phyloP scores from a whole-genome alignment of 2,888 invertebrate species.

The Drosophila ustulata region DNA sequence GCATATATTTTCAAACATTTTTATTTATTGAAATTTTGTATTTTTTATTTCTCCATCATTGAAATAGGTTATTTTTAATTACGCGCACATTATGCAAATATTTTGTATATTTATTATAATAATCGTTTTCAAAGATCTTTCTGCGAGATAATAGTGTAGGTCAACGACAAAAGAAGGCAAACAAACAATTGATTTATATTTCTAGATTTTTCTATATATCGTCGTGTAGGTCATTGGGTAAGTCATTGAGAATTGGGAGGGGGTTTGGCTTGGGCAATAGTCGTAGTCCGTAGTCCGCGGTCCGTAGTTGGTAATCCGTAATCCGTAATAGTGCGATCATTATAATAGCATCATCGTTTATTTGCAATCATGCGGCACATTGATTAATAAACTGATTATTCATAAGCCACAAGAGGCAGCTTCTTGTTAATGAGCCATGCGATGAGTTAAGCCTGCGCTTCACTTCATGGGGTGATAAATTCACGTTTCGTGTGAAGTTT shows the following conservation, averaged over 20 bases:
- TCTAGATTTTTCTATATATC: neutral
- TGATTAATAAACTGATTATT: slow-evolving; percentile 79
- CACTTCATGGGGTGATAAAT: slow-evolving; percentile 55
- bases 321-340: slow-evolving; percentile 74
- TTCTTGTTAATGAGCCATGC: slow-evolving; percentile 77
- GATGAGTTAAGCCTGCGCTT: slow-evolving; percentile 59
- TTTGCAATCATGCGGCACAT: slow-evolving; percentile 73
- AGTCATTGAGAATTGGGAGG: neutral
- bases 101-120: neutral
- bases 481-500: slow-evolving; percentile 75
- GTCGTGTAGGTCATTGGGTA: slow-evolving; percentile 23
- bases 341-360: slow-evolving; percentile 77
- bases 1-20: too few relatives aligned
- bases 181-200: neutral
- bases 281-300: neutral
- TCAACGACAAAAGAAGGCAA: neutral
- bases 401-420: slow-evolving; percentile 74
- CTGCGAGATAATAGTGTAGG: neutral
- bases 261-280: slow-evolving; percentile 12
- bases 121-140: neutral
- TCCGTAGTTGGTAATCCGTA: slow-evolving; percentile 23
- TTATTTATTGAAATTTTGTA: too few relatives aligned
- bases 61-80: neutral
- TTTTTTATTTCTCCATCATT: neutral
- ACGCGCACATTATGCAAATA: neutral